Evolutionary conservation across 2,888 invertebrate species (phyloP), one percentile per base, ranked within the genome.

Genomic region (Asteroscopus sphinx): DNA sequence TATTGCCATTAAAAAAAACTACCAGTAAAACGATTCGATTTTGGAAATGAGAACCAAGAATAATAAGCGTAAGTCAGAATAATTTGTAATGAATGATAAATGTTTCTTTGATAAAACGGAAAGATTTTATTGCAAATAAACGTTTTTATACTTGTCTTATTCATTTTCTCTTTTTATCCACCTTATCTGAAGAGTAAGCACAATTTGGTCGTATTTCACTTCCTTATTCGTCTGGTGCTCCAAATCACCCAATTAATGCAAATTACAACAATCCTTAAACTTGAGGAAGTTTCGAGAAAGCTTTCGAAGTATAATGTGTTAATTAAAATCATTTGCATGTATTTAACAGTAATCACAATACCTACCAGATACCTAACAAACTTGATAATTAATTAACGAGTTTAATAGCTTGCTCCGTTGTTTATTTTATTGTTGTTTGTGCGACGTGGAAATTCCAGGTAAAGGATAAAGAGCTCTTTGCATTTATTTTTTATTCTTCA

Each of bases 291-390:
- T 58, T 37, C 13, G 32, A 26, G 25, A 46, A 47, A 36, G 32
- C 35, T 55, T 40, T 48, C 25, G 35, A 64, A 64, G 55, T n/a
- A n/a, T n/a, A 9, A 47, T 36, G 47, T 61, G 45, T 49, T 56
- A 67, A 73, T 68, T 49, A 60, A 55, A 68, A 40, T 58, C 33
- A 58, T 76, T 73, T 67, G 62, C 58, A 70, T 76, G 49, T 40
- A 51, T 21, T 66, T 60, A 54, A 49, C 46, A 51, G 52, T 52
- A 65, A 68, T 68, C 58, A 45, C 46, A 35, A 51, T 35, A 49
- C 41, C 8, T 68, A 71, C 65, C 53, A 57, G 33, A 51, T 35
- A 49, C 41, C 8, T 68, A 71, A 67, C 53, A 57, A 51, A 2
- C 30, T 51, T 41, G 51, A 25, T 61, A 71, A 76, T 70, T 73